phyloP scores from a whole-genome alignment of 2,797 vertebrate species.

The Periparus ater region DNA sequence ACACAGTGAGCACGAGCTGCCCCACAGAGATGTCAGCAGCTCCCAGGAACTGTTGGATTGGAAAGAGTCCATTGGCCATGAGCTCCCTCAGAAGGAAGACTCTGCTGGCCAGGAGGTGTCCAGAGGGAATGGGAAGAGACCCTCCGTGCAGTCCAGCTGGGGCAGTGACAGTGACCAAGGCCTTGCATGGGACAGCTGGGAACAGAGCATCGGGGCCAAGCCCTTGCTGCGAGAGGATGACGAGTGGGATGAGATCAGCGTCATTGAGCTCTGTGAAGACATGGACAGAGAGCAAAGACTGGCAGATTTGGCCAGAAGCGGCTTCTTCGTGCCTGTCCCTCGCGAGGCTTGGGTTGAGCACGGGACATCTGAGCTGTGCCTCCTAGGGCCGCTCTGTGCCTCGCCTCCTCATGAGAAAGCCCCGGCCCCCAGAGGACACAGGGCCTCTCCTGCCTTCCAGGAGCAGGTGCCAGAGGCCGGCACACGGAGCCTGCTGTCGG shows the following conservation, averaged over 20 bases:
- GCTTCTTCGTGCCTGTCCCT: background rate
- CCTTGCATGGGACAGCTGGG: accelerated
- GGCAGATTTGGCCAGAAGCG: background rate
- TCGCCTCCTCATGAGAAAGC: too few relatives aligned
- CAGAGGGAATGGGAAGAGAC: too few relatives aligned
- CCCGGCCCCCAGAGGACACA: too few relatives aligned
- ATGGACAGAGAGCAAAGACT: accelerated
- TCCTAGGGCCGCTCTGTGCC: background rate
- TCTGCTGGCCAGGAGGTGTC: too few relatives aligned
- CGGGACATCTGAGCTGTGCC: accelerated
- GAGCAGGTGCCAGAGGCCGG: too few relatives aligned
- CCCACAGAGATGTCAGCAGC: accelerated
- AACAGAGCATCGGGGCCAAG: accelerated
- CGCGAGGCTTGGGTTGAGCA: background rate
- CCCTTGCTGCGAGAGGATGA: background rate
- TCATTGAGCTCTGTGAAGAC: accelerated
- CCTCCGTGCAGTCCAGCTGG: background rate
- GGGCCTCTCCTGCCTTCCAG: too few relatives aligned
- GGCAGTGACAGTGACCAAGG: too few relatives aligned
- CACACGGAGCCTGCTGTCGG: too few relatives aligned
- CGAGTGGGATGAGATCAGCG: accelerated
- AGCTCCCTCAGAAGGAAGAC: background rate
- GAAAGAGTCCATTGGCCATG: background rate
- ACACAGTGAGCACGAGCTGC: background rate
- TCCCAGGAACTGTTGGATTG: accelerated